Percentiles rank a stretch among this genome's conserved stretches.
Conservation (phyloP, 2,888 invertebrate species). For the Neria commutata region DNA sequence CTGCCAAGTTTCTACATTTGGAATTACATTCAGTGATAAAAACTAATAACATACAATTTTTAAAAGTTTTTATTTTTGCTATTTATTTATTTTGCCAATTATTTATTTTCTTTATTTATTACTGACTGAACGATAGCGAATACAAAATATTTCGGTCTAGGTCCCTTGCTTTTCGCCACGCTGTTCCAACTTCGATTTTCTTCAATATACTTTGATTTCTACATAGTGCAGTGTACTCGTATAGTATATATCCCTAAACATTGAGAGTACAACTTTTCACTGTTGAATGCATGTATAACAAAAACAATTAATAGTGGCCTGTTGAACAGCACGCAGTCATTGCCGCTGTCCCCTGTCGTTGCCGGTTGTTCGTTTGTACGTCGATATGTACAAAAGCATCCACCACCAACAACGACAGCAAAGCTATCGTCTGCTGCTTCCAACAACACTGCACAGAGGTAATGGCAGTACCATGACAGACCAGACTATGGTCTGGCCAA, state of each 20-base stretch:
- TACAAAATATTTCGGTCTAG: too few relatives aligned
- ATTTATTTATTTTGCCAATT: conserved; percentile 39
- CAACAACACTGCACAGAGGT: background rate
- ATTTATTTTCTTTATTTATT: too few relatives aligned
- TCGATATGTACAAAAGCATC: conserved; percentile 26
- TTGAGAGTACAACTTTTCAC: conserved; percentile 34
- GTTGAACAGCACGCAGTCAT: conserved; percentile 41
- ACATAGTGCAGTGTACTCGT: too few relatives aligned
- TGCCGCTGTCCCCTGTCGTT: conserved; percentile 13
- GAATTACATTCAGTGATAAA: background rate
- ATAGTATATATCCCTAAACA: too few relatives aligned
- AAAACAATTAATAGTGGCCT: conserved; percentile 47
- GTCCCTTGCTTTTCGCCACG: background rate
- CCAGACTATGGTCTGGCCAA: too few relatives aligned
- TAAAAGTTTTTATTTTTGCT: conserved; percentile 31
- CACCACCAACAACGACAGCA: background rate
- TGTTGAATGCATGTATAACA: conserved; percentile 41
- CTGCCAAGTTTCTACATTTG: too few relatives aligned
- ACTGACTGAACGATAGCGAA: too few relatives aligned
- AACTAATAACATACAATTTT: background rate
- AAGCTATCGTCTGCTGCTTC: background rate
- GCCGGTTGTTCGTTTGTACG: conserved; percentile 25
- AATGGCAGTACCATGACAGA: background rate
- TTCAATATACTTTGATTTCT: too few relatives aligned
- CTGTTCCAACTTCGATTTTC: background rate